Evolutionary conservation across 2,797 vertebrate species (phyloP).

Genomic region (Podarcis siculus): DNA sequence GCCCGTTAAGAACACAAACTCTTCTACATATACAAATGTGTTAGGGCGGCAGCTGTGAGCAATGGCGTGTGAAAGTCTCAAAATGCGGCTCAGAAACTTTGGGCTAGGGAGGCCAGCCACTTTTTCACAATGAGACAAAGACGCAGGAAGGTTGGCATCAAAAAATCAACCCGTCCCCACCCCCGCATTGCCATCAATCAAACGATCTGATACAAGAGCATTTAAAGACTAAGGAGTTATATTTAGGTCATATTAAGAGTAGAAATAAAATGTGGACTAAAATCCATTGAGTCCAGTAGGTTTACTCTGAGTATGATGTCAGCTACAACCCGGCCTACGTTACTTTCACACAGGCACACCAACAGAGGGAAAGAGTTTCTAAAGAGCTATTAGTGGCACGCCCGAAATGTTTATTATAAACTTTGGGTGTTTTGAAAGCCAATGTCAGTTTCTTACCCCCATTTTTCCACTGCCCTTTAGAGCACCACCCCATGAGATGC

Average conservation of each 20-base stretch:
- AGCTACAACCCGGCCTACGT: no score
- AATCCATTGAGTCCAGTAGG: neutral
- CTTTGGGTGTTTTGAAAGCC: neutral
- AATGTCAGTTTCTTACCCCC: neutral
- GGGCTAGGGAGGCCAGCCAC: no score
- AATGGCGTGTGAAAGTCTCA: neutral
- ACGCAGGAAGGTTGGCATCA: neutral
- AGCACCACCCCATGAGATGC: no score
- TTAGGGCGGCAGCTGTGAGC: neutral
- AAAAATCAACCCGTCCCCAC: neutral
- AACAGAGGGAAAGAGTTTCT: neutral
- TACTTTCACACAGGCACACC: neutral
- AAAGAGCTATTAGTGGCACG: neutral
- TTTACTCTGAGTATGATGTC: neutral
- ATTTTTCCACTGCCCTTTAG: no score
- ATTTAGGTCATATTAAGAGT: neutral
- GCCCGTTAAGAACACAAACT: neutral
- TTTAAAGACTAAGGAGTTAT: neutral
- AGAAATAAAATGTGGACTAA: neutral
- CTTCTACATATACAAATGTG: neutral
- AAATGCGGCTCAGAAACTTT: no score
- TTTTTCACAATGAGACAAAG: no score
- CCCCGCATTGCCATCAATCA: neutral
- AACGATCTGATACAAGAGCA: neutral
- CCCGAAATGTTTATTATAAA: neutral